phyloP scores from a whole-genome alignment of 2,888 invertebrate species.

The Amblyteles armatorius region DNA sequence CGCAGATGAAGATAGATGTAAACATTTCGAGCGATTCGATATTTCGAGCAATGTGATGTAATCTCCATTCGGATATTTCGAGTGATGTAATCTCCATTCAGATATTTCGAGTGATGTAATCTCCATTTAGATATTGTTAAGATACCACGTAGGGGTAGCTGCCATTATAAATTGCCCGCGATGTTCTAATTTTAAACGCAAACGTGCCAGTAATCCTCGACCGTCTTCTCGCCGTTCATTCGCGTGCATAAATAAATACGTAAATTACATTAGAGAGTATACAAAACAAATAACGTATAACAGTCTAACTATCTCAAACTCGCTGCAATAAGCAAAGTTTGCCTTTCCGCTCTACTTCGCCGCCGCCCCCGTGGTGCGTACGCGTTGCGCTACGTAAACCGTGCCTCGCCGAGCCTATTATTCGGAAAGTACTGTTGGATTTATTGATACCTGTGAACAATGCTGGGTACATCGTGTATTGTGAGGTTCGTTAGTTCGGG shows the following conservation, averaged over 20 bases:
- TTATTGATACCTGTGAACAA: conserved; percentile 32
- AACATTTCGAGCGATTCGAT: too few species aligned
- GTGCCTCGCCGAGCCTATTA: neutral
- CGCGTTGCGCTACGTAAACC: neutral
- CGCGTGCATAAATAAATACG: neutral
- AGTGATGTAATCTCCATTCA: too few species aligned
- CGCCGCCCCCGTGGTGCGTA: neutral
- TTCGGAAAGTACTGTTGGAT: conserved; percentile 11
- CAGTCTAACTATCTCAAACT: neutral
- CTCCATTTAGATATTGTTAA: too few species aligned
- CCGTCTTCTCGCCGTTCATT: neutral
- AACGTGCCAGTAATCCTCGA: neutral
- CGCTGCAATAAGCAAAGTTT: conserved; percentile 43
- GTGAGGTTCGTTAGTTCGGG: conserved; percentile 15
- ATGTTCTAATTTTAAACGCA: neutral
- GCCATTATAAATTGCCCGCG: neutral
- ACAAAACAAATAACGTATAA: conserved; percentile 9
- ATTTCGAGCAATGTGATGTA: too few species aligned
- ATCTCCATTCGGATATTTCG: too few species aligned
- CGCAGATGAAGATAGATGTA: neutral
- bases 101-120: too few species aligned
- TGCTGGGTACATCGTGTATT: conserved; percentile 1
- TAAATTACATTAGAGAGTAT: conserved; percentile 21
- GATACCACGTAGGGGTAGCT: neutral
- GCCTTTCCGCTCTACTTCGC: conserved; percentile 16